Evolutionary conservation across 2,113 vertebrate species (phyloP).

Genomic region (Prunella himalayana): DNA sequence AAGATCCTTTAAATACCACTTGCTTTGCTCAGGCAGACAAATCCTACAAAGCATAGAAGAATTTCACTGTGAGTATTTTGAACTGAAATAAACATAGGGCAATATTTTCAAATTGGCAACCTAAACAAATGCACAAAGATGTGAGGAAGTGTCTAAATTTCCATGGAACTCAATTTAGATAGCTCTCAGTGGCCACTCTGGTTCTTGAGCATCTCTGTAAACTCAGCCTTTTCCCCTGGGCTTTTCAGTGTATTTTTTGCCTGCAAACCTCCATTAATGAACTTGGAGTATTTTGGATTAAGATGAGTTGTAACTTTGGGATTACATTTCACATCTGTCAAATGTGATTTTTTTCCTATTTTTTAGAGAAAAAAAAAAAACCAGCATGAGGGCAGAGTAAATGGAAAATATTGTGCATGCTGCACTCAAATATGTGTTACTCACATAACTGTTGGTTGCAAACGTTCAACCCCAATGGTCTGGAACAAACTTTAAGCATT

Average conservation of each 20-base stretch:
- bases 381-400: constrained; percentile 4
- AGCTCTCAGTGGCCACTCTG: background rate
- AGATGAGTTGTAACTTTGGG: constrained; percentile 11
- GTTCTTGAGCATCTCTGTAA: background rate
- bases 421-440: constrained; percentile 38
- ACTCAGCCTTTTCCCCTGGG: background rate
- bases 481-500: constrained; percentile 62
- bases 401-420: constrained; percentile 50
- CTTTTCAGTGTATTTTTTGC: background rate
- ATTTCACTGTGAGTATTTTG: background rate
- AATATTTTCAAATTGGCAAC: background rate
- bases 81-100: background rate
- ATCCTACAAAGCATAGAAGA: background rate
- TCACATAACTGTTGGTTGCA: constrained; percentile 54
- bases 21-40: background rate
- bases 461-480: constrained; percentile 27
- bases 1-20: background rate
- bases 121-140: background rate
- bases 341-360: constrained; percentile 21
- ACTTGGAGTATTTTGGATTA: constrained; percentile 1
- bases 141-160: background rate
- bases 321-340: constrained; percentile 37
- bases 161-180: background rate
- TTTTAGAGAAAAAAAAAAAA: background rate
- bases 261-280: background rate